Base-by-base conservation (phyloP, 2,888 invertebrate genomes). In the Leucozona laternaria region DNA sequence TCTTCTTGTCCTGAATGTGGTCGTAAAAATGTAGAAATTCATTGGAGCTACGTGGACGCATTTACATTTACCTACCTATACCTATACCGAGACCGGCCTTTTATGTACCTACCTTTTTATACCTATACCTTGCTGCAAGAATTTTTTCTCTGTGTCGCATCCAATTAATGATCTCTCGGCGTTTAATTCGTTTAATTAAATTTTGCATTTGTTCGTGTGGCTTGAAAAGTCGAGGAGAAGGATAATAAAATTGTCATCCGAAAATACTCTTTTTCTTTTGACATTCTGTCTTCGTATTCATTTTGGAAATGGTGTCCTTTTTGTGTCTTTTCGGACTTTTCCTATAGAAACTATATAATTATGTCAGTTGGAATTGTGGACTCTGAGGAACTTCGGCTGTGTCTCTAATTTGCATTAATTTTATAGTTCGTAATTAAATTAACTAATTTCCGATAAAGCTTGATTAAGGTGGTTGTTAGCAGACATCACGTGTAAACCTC, bases 161-260 rank as follows among this genome's bases (percentile, higher is more conserved):
- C 66, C 79, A 76, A 78, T 85, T 85, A 80, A 85, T 62, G 85
- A 77, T 70, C 50, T 70, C 77, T 82, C n/a, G 78, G 50, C 71
- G 64, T 75, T 79, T 79, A 79, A 84, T 84, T 84, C 84, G 75
- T 84, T 86, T 86, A 86, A 86, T 86, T 86, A 86, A 86, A 81
- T 86, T 75, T 78, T 77, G 64, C 85, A 79, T 81, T 79, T 75
- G 58, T 79, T 58, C 71, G 78, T 40, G 40, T 66, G 48, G 48
- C 45, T 31, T 20, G 4, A 43, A 71, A 48, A 66, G 17, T 17
- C 34, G 20, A 66, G 20, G 20, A 66, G 20, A 37, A 81, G 81
- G 70, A 86, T 86, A 86, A 86, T 86, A 86, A 86, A 86, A 86
- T 86, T 82, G 73, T 81, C 81, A 86, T 82, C 64, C 60, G 78